Evolutionary conservation across 64 coral and sea anemone species (phyloP), one percentile per base, ranked within the genome.

Genomic region (Anthopleura sola): DNA sequence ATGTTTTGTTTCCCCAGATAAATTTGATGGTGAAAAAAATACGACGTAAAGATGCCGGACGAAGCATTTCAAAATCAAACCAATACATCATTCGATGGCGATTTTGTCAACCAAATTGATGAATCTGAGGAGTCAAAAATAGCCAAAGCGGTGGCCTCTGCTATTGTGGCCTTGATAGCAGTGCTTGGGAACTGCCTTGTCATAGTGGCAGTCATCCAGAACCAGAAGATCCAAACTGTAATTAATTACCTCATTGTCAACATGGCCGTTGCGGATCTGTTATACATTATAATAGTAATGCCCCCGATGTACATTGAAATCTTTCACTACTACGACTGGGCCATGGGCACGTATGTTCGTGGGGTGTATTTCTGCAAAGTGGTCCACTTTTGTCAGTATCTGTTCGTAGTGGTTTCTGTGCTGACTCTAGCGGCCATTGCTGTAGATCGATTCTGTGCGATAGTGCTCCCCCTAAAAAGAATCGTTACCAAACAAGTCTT

Each of bases 401-500:
- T 81, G 13, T 74, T 91, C 10, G 75, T 86, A 11, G 68, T 83
- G 39, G 89, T 91, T 24, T 91, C 89, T 0, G 75, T 91, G 24
- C 84, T 91, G 7, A 91, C 89, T 6, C n/a, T 91, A 38, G 83
- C 89, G 7, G 78, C 89, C 6, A 91, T 91, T 9, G 89, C 89
- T 46, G 64, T 86, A 19, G 89, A 91, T 86, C 84, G 89, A 26
- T 91, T 91, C 83, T 91, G 85, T 37, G 89, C 89, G 26, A 91
- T 91, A 36, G 64, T 82, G n/a, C 85, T 91, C 21, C 89, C 89
- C 0, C 55, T 91, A n/a, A 75, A 81, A 54, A 68, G 84, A 44
- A 85, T 91, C 55, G 71, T 91, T 19, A 91, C 76, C 21, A 86
- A 91, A 55, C 37, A 85, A 31, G 89, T 86, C 24, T 91, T 86